Evolutionary conservation across 2,888 invertebrate genomes (phyloP).

Genomic region (Megamerina dolium): DNA sequence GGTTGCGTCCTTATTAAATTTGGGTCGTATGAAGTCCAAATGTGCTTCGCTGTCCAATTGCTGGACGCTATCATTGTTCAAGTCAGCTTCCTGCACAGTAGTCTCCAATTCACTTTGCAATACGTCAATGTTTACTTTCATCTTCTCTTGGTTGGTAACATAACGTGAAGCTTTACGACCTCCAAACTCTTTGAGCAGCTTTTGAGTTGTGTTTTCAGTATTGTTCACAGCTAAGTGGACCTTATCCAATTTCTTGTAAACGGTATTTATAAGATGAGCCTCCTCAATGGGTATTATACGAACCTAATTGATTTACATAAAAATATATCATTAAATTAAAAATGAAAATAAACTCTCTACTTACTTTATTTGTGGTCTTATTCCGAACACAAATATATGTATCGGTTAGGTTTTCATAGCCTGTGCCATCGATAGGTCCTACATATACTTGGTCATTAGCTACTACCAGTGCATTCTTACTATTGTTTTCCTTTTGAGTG

Average conservation of each 20-base stretch:
- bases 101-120: slow-evolving; percentile 37
- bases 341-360: not conserved
- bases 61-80: slow-evolving; percentile 20
- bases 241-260: slow-evolving; percentile 31
- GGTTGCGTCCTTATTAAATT: slow-evolving; percentile 34
- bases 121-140: slow-evolving; percentile 38
- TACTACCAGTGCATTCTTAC: slow-evolving; percentile 28
- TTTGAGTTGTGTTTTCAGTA: slow-evolving; percentile 26
- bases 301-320: slow-evolving; percentile 22
- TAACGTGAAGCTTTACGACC: slow-evolving; percentile 36
- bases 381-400: slow-evolving; percentile 40
- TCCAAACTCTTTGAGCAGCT: slow-evolving; percentile 40
- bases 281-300: slow-evolving; percentile 38
- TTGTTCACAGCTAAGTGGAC: slow-evolving; percentile 20
- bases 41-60: no score
- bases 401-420: slow-evolving; percentile 26
- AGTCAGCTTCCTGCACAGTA: slow-evolving; percentile 29
- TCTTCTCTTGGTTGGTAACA: slow-evolving; percentile 33
- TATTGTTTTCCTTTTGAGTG: slow-evolving; percentile 12
- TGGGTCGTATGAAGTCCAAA: slow-evolving; percentile 35
- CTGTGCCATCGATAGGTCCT: slow-evolving; percentile 24
- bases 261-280: slow-evolving; percentile 33
- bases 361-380: slow-evolving; percentile 39
- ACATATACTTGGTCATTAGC: slow-evolving; percentile 32
- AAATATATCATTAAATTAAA: not conserved